Evolutionary conservation across 2,113 vertebrate genomes (phyloP).

Genomic region (Hylia prasina): DNA sequence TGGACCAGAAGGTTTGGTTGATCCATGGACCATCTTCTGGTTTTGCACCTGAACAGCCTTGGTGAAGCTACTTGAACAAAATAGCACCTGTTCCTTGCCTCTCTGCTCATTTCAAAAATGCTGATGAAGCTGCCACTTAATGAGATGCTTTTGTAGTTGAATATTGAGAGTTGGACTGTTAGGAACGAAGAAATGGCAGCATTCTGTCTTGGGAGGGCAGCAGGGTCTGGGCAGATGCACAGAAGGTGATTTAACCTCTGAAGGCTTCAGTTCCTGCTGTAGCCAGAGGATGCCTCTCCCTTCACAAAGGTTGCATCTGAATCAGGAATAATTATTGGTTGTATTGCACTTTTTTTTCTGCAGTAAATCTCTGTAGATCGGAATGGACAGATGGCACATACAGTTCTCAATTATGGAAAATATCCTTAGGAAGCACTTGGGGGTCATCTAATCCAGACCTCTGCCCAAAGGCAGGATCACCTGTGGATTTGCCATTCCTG

Average conservation of each 20-base stretch:
- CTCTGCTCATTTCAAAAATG: background rate
- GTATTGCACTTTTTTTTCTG: background rate
- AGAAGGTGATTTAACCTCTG: background rate
- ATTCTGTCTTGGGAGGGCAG: background rate
- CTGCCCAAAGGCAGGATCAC: background rate
- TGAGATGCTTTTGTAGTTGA: background rate
- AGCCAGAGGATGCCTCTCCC: background rate
- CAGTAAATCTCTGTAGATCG: background rate
- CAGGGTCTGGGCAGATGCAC: background rate
- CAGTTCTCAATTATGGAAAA: background rate
- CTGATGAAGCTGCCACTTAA: background rate
- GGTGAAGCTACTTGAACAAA: background rate
- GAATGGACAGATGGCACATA: background rate
- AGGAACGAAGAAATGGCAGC: background rate
- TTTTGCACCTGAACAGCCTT: background rate
- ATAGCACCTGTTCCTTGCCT: background rate
- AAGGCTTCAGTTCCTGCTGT: background rate
- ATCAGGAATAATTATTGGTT: background rate
- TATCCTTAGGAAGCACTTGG: background rate
- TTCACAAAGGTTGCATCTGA: background rate
- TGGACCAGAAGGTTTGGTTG: background rate
- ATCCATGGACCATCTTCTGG: background rate
- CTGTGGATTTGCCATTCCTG: background rate
- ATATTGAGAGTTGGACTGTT: background rate
- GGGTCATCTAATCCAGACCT: background rate